A percentile compares a stretch with the other conserved stretches of the same genome.
Conservation (phyloP, 2,797 vertebrate species). For the Silurus aristotelis region DNA sequence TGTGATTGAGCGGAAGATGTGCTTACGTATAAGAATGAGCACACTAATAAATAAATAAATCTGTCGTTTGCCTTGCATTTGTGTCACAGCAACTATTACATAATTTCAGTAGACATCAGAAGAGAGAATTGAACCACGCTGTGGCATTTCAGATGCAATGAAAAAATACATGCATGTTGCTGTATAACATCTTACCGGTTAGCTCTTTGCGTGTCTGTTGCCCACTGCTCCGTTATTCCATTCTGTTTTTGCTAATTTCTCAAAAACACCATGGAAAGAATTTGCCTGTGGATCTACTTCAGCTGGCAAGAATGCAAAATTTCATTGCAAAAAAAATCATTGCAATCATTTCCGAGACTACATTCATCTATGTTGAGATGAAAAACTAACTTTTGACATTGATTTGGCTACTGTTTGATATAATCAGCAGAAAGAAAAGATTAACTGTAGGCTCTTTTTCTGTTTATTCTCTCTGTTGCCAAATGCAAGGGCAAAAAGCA, state of each 20-base stretch:
- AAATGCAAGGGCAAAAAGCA: constrained; percentile 37
- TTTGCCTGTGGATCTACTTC: constrained; percentile 2
- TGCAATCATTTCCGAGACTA: constrained; percentile 10
- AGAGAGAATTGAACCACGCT: background rate
- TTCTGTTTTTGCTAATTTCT: constrained; percentile 14
- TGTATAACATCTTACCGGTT: background rate
- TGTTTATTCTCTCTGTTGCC: constrained; percentile 27
- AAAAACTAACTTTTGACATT: constrained; percentile 18
- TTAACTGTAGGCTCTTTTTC: constrained; percentile 14
- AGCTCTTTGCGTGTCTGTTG: background rate
- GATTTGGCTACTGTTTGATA: constrained; percentile 4
- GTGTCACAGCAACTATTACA: background rate
- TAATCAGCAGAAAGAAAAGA: constrained; percentile 11
- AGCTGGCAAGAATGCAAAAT: too few relatives aligned
- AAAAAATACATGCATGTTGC: background rate
- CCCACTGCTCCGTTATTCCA: background rate
- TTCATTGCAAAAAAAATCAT: too few relatives aligned
- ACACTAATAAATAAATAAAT: background rate
- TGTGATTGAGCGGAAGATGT: background rate
- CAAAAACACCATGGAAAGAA: background rate
- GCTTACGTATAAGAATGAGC: background rate
- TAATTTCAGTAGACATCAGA: background rate
- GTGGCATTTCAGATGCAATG: too few relatives aligned
- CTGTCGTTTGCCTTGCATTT: background rate
- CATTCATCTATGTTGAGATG: constrained; percentile 5